Conservation (phyloP, 2,797 vertebrate genomes). For the Tragopan temminckii region DNA sequence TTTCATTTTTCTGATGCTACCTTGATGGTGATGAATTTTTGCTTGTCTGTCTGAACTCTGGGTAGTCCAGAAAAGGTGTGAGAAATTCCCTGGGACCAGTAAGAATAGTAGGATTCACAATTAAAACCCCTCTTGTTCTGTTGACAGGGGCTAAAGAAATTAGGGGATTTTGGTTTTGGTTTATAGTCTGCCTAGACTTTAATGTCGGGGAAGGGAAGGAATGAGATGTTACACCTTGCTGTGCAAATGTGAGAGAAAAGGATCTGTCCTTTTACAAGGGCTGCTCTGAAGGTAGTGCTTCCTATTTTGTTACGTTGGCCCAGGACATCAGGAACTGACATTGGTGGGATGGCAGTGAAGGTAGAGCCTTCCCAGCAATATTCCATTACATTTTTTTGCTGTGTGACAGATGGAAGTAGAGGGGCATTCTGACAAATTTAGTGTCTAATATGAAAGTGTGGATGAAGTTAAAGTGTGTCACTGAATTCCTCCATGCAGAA, state of each 20-base stretch:
- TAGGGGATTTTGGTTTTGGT: no score
- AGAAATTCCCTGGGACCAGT: neutral
- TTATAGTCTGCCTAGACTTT: neutral
- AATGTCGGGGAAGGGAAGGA: no score
- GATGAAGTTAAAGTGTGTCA: neutral
- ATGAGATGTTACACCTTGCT: neutral
- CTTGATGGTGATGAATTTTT: neutral
- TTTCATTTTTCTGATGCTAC: neutral
- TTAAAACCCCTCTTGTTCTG: neutral
- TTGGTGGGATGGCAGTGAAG: neutral
- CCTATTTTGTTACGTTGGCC: neutral
- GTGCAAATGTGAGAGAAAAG: neutral
- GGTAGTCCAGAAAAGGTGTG: neutral
- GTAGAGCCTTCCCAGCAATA: neutral
- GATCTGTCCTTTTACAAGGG: no score
- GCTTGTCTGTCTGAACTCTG: neutral
- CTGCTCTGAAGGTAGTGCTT: neutral
- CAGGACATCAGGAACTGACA: neutral
- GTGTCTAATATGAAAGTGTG: neutral
- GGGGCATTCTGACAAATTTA: neutral
- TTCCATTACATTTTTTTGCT: neutral
- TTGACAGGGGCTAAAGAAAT: neutral
- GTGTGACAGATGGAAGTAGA: neutral
- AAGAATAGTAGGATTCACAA: neutral
- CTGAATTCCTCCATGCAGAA: neutral